Conservation (phyloP, 1,140 invertebrate genomes). For the Theocolax elegans region DNA sequence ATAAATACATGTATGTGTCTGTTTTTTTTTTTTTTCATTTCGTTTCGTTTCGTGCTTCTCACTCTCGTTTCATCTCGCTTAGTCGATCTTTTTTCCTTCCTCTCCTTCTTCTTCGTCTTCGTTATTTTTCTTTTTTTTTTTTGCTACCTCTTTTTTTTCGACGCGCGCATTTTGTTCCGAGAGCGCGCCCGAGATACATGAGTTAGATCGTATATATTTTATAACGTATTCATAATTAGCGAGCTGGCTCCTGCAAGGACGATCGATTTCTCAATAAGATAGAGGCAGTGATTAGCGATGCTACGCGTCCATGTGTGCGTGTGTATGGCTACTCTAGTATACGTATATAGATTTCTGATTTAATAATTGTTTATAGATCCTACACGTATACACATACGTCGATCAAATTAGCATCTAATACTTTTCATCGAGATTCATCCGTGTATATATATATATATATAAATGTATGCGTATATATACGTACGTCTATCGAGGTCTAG, state of each 20-base stretch:
- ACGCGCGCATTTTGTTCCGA: background rate
- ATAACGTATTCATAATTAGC: constrained; percentile 67
- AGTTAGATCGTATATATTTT: constrained; percentile 55
- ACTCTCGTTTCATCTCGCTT: too few relatives aligned
- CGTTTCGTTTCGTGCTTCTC: background rate
- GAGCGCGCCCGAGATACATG: background rate
- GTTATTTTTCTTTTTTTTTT: constrained; percentile 8
- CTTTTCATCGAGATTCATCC: too few relatives aligned
- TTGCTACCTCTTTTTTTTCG: constrained; percentile 38
- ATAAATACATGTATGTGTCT: too few relatives aligned
- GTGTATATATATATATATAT: too few relatives aligned
- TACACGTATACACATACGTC: too few relatives aligned
- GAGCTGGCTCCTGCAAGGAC: constrained; percentile 58
- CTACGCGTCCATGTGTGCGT: too few relatives aligned
- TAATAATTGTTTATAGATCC: too few relatives aligned
- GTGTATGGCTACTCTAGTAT: too few relatives aligned
- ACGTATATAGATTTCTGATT: too few relatives aligned
- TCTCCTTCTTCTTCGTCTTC: background rate
- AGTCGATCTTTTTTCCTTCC: background rate
- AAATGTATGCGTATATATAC: too few relatives aligned
- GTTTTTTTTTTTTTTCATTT: constrained; percentile 36
- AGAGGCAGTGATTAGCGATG: constrained; percentile 39
- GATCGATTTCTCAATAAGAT: constrained; percentile 61
- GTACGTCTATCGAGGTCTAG: too few relatives aligned
- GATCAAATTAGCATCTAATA: too few relatives aligned